Base-by-base conservation (phyloP, 2,113 vertebrate genomes). In the Limnothrissa miodon region DNA sequence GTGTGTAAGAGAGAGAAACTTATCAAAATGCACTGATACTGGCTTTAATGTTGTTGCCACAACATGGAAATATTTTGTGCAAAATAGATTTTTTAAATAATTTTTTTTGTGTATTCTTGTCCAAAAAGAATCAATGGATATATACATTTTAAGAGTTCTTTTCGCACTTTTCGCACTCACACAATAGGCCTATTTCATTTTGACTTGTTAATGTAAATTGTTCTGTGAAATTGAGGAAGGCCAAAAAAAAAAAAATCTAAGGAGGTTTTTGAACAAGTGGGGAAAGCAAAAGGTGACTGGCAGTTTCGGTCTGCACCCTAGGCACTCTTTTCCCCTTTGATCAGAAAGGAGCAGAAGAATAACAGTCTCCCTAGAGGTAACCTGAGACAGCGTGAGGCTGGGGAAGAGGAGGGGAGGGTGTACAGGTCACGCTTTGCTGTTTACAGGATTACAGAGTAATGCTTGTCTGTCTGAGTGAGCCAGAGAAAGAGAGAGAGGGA, bases 221-320 rank as follows among this genome's bases (percentile, higher is more conserved):
- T 36, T 36, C 66, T 74, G 25, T 74, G 25, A 19, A 74, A 74
- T 4, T 36, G 9, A 53, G 56, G 45, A 53, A 36, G 66, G 86
- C 46, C 19, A 85, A 56, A 81, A 82, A 84, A 78, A 59, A 83
- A 85, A 84, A 88, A 90, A 21, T 36, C 2, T 82, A 70, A 89
- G 90, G 91, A 90, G 91, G 89, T 36, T 74, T 74, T 36, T 13
- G 88, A 87, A 82, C 36, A 78, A 51, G 80, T 86, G 89, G 83
- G 87, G 81, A 46, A 89, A 89, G 87, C 66, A 74, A 70, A 29
- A 29, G 2, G 70, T 89, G 92, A 91, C 84, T 88, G 90, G 88
- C 87, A 92, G 92, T 93, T 93, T 93, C 91, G 89, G 86, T 91
- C 89, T 88, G 83, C 87, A 91, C 91, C 87, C 83, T 87, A 85